A percentile compares a stretch with the other conserved stretches of the same genome.
Conservation (phyloP, 92 coral and sea anemone genomes). For the Actinernus sp. region DNA sequence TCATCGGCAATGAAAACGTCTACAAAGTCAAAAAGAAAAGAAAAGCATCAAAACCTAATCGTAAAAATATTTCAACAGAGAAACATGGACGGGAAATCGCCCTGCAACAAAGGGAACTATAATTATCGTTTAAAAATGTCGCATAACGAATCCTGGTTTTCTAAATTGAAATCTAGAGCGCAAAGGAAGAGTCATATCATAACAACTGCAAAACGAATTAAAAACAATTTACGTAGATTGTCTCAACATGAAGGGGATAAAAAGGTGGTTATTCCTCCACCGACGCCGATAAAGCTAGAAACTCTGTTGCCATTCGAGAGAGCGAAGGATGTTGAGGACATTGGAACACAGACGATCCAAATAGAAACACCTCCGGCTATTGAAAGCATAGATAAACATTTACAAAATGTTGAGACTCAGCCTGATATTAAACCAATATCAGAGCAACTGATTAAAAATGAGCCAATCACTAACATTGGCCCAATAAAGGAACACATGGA, state of each 20-base stretch:
- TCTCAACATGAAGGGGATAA: not conserved
- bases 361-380: slow-evolving; percentile 32
- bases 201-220: not conserved
- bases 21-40: too few relatives aligned
- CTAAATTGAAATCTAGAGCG: too few relatives aligned
- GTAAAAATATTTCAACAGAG: too few relatives aligned
- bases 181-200: too few relatives aligned
- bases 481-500: too few relatives aligned
- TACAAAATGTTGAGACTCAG: slow-evolving; percentile 33
- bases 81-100: too few relatives aligned
- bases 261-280: slow-evolving; percentile 69
- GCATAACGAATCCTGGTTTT: too few relatives aligned
- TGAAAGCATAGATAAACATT: slow-evolving; percentile 62
- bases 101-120: too few relatives aligned
- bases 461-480: slow-evolving; percentile 13
- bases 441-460: slow-evolving; percentile 34
- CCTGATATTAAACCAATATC: slow-evolving; percentile 53
- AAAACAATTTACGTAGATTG: slow-evolving; percentile 1
- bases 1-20: too few relatives aligned
- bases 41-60: not conserved
- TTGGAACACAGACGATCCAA: slow-evolving; percentile 45
- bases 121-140: too few relatives aligned
- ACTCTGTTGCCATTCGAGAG: slow-evolving; percentile 46
- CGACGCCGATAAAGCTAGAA: slow-evolving; percentile 63
- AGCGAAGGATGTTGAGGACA: slow-evolving; percentile 54